Base-by-base conservation (phyloP, 2,888 invertebrate genomes). In the Cistogaster globosa region DNA sequence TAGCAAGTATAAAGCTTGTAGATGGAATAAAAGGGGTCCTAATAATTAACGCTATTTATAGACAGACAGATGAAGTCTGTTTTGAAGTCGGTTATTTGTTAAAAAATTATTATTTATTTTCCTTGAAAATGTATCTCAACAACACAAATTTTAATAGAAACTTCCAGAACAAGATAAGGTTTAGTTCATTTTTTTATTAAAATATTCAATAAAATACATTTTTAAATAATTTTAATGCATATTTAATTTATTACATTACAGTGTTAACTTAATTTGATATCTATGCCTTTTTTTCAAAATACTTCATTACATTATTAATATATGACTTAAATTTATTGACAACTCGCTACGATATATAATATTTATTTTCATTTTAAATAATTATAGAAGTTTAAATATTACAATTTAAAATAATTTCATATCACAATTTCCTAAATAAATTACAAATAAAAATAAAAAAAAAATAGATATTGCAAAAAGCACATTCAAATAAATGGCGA, bases 381-480 rank as follows among this genome's bases (percentile, higher is more conserved):
- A 38, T 74, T 48, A 5, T 20, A 67, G 9, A 60, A 60, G 26
- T 60, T 68, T 38, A 60, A 48, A 72, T 26, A 26, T 32, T 48
- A 26, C 26, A 69, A 71, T 62, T 63, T 36, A 69, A 38, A 78
- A 71, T 74, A 74, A 82, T 65, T 71, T 79, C 69, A 85, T 85
- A 85, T 85, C 85, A 85, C 85, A 85, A 71, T 75, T 85, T 75
- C 71, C 77, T 78, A 78, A 85, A 82, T 77, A 83, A 74, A 69
- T 69, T 78, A 78, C n/a, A 74, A 48, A 83, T 48, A 74, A 53
- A 68, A 20, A 68, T 1, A 32, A n/a, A n/a, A 14, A 48, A 16
- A 18, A 1, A 18, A 22, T 67, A n/a, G 36, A 67, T 72, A 65
- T 71, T 83, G 53, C 74, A 71, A 76, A n/a, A 62, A 67, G 8